Percentiles rank a stretch among this genome's conserved stretches.
Evolutionary conservation across 2,797 vertebrate genomes (phyloP).

Genomic region (Neomorphus geoffroyi): DNA sequence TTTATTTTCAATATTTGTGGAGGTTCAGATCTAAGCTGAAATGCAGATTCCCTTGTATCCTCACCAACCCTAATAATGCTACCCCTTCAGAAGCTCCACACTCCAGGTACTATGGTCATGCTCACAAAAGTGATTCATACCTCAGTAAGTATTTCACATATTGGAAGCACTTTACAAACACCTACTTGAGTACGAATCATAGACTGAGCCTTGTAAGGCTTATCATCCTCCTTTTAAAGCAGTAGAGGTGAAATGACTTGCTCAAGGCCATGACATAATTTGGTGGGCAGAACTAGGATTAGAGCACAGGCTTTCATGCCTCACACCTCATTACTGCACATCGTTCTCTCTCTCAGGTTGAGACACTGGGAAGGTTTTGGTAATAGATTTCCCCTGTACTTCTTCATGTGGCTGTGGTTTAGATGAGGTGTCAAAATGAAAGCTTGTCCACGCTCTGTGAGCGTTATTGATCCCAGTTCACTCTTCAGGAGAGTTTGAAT

Average conservation of each 20-base stretch:
- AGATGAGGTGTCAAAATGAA: conserved; percentile 30
- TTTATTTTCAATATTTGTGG: background rate
- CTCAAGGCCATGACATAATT: conserved; percentile 60
- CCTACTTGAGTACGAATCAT: conserved; percentile 9
- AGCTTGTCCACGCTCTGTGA: background rate
- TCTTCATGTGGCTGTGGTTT: background rate
- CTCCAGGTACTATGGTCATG: background rate
- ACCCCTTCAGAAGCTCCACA: background rate
- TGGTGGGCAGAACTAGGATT: conserved; percentile 39
- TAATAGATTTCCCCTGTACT: background rate
- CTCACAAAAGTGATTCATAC: conserved; percentile 11
- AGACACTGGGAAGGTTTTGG: background rate
- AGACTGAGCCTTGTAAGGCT: conserved; percentile 28
- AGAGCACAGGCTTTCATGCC: background rate
- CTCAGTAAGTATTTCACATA: background rate
- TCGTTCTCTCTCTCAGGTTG: background rate
- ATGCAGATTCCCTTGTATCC: background rate
- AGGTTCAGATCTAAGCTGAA: background rate
- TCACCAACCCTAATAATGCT: background rate
- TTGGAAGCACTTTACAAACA: conserved; percentile 33
- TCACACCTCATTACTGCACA: conserved; percentile 49
- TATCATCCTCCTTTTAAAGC: conserved; percentile 49
- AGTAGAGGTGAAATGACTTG: conserved; percentile 48
- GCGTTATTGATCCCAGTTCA: background rate
- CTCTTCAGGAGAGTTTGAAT: background rate